Base-by-base conservation (phyloP, 2,113 vertebrate species). In the Gnathonemus echidnorhynchus region DNA sequence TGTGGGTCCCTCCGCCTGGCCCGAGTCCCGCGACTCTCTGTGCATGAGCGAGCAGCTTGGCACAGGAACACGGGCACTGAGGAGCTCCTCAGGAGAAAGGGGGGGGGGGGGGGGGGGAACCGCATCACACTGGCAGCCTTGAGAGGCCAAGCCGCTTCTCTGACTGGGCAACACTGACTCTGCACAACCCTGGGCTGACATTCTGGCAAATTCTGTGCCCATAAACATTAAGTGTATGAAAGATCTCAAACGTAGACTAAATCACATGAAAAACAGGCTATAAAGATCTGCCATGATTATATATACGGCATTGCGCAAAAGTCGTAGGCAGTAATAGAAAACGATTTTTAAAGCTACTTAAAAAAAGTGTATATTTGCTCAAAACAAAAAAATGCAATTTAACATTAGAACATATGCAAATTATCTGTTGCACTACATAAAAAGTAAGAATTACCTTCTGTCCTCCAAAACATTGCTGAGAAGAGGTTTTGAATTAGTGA, bases 1-100 rank as follows among this genome's bases (percentile, higher is more conserved):
- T 53, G 49, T 49, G 17, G 49, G 31, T 31, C 31, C 52, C 11
- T 2, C 31, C 8, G 31, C 86, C 50, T 35, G 50, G 49, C 86
- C 27, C 35, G 50, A 31, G 13, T 39, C 50, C 86, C 7, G 35
- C 31, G 86, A 87, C 49, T 87, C n/a, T 35, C 50, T 39, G 27
- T 56, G 50, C 49, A 87, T 87, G 50, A 87, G 50, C 50, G 27
- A 87, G 86, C 52, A 58, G 27, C n/a, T 58, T 87, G 86, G 86
- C 49, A 53, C 8, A 0, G 27, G 2, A 87, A 21, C 17, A 17
- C 31, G 15, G 19, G 50, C 11, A 31, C 49, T 31, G 39, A 87
- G 49, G 17, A 87, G n/a, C 35, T 87, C 13, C 31, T 58, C 86
- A 35, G 86, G 27, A 35, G 31, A 24, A 52, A 35, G 0, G 31